phyloP scores from a whole-genome alignment of 2,797 vertebrate genomes.

The Tapera naevia region DNA sequence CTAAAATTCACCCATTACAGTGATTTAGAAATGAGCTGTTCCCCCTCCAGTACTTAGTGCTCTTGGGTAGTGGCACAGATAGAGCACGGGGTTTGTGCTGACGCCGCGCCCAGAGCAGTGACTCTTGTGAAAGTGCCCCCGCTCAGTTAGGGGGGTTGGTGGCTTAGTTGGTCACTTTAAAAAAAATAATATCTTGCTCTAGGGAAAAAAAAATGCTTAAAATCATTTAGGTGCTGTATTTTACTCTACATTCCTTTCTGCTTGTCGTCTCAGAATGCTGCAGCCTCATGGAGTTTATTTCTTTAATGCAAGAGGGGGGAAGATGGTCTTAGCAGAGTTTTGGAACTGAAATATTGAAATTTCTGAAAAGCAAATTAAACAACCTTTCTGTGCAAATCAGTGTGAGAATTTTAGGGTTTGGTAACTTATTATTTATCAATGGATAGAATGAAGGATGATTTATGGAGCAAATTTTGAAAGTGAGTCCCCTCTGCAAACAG shows the following conservation, averaged over 20 bases:
- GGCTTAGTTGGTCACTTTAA: neutral
- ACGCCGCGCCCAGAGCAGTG: neutral
- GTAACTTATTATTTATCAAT: neutral
- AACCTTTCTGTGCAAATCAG: neutral
- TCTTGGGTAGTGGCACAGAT: accelerated
- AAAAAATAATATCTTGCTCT: neutral
- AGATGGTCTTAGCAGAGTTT: neutral
- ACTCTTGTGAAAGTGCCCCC: neutral
- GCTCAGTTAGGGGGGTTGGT: accelerated
- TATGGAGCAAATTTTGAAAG: constrained; percentile 20
- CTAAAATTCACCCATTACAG: neutral
- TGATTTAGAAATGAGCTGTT: neutral
- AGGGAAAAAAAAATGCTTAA: neutral
- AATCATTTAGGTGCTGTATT: neutral
- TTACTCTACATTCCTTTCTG: neutral
- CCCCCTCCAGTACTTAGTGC: neutral
- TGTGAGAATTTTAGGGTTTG: neutral
- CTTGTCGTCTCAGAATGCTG: neutral
- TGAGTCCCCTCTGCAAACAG: neutral
- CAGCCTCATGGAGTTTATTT: neutral
- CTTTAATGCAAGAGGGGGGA: neutral
- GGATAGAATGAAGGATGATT: neutral
- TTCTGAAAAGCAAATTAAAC: neutral
- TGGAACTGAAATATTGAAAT: neutral
- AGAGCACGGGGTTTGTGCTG: neutral